Evolutionary conservation across 2,797 vertebrate genomes (phyloP), one percentile per base, ranked within the genome.

Genomic region (Mastacembelus armatus): DNA sequence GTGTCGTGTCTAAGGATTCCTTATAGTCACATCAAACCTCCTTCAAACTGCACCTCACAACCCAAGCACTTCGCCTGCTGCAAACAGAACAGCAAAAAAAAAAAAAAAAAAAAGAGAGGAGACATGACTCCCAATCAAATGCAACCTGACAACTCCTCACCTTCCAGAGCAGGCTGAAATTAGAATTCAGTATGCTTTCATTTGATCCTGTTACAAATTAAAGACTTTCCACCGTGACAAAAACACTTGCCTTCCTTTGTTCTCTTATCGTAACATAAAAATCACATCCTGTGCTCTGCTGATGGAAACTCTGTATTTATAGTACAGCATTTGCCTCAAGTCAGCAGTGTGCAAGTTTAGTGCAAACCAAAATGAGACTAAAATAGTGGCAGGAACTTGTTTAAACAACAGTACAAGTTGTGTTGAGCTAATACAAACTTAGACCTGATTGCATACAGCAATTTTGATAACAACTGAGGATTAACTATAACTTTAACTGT

Each of bases 161-260:
- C 58, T 84, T 72, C 75, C 26, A 52, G 62, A 68, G 16, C 44
- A 51, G 18, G 21, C 33, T 61, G 66, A 71, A 66, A 77, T 75
- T 79, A 78, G 57, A 60, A 73, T 49, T 66, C 36, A 57, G 43
- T 49, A 45, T 10, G 32, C 61, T 68, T 74, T 75, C 40, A 58
- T 68, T 77, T 47, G 39, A 68, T 75, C 51, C 52, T 32, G 16
- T 68, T 54, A 36, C 59, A 71, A 80, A 84, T 75, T 64, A 59
- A 42, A 65, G 58, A 18, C 35, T 77, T 69, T 57, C 32, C 24
- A 39, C 36, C 22, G 26, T 69, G 36, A 59, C 45, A 11, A 66
- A 60, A 56, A 55, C 14, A 69, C 75, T 74, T 61, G 10, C 66
- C 55, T 67, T 56, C 30, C 48, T 62, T 58, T 52, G n/a, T 57